These are phyloP conservation scores for Harpagifer antarcticus DNA, from an alignment of 2,797 vertebrate species.

Conservation along the genomic window DNA sequence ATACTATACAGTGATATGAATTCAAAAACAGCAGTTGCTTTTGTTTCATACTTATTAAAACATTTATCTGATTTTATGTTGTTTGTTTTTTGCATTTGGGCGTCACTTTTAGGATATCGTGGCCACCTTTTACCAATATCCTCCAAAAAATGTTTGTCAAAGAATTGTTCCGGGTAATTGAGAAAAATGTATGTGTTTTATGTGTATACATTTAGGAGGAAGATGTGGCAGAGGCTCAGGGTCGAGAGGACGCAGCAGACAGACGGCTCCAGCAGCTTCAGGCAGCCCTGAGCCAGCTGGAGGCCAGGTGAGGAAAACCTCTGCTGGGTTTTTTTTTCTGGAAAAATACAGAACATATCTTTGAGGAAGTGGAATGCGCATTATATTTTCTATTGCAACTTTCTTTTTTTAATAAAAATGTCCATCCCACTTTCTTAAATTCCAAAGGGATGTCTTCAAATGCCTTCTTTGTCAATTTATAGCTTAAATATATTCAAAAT, in stretches of 20 bases:
- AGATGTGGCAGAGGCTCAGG: slow-evolving; percentile 83
- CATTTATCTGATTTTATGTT: neutral
- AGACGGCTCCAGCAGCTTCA: slow-evolving; percentile 90
- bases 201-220: slow-evolving; percentile 86
- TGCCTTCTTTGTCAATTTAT: too few species aligned
- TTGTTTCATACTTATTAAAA: neutral
- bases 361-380: too few species aligned
- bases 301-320: slow-evolving; percentile 86
- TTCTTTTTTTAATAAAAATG: too few species aligned
- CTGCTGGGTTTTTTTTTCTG: neutral
- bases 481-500: too few species aligned
- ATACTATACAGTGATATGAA: too few species aligned
- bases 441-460: too few species aligned
- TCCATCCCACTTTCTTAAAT: too few species aligned
- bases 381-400: too few species aligned
- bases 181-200: slow-evolving; percentile 21
- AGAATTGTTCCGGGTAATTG: neutral
- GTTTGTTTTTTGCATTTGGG: neutral
- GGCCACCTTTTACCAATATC: neutral
- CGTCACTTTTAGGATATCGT: neutral
- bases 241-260: slow-evolving; percentile 89
- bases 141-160: neutral
- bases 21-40: neutral
- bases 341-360: too few species aligned
- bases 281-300: slow-evolving; percentile 87